A percentile compares a stretch with the other conserved stretches of the same genome.
Evolutionary conservation across 2,797 vertebrate species (phyloP).

Genomic region (Mus minutoides): DNA sequence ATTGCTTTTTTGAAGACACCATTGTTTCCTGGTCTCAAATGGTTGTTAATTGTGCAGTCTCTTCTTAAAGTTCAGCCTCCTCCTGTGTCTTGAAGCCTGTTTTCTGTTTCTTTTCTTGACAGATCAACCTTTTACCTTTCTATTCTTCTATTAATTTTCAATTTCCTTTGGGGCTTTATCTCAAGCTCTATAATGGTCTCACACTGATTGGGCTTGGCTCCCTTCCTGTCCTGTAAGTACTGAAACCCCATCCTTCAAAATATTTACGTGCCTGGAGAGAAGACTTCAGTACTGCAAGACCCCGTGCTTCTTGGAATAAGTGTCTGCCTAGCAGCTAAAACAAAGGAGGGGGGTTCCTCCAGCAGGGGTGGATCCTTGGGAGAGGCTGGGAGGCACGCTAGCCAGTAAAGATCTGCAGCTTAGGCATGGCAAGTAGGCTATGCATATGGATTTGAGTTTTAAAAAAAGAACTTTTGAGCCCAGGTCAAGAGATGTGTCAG

Average conservation of each 20-base stretch:
- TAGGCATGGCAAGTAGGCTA: no score
- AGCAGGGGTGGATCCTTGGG: neutral
- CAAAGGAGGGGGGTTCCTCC: neutral
- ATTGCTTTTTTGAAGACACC: neutral
- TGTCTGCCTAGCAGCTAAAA: neutral
- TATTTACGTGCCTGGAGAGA: neutral
- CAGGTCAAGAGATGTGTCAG: neutral
- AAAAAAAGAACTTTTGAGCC: neutral
- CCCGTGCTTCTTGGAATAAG: neutral
- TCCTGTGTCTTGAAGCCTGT: neutral
- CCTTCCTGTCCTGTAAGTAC: neutral
- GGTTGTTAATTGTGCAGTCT: neutral
- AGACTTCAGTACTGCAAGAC: neutral
- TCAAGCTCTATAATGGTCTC: neutral
- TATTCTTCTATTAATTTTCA: neutral
- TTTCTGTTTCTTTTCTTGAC: neutral
- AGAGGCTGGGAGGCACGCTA: no score
- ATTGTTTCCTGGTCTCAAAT: neutral
- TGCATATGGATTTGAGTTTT: neutral
- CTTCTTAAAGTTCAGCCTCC: neutral
- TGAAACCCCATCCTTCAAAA: neutral
- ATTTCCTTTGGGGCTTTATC: constrained; percentile 5
- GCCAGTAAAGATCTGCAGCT: neutral
- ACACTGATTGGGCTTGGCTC: neutral
- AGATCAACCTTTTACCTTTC: neutral